Evolutionary conservation across 1,140 invertebrate species (phyloP), one percentile per base, ranked within the genome.

Genomic region (Vanessa atalanta): DNA sequence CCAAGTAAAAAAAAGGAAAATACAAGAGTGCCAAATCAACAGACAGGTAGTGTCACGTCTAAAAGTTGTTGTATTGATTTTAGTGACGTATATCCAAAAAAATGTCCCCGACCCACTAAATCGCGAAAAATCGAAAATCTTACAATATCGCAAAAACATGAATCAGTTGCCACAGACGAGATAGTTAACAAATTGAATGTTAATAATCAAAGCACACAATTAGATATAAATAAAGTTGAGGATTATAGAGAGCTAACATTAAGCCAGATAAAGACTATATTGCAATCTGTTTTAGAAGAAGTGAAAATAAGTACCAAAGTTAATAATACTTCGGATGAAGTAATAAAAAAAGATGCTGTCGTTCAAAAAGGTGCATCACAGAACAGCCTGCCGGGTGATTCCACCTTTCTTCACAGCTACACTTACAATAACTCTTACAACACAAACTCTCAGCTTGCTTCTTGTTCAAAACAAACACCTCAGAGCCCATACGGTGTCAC

Each of bases 231-330:
- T 9, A 50, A 67, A 1, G 12, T 65, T 51, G 73, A 81, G 7
- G 77, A 83, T 16, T 81, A 76, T 47, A 90, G 84, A 77, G 85
- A 88, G 75, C 72, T 70, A 16, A 86, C 86, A 14, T 75, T 92
- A 53, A 87, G 86, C 67, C 85, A 92, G 81, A 92, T 92, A 64
- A 92, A 92, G 76, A 80, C 31, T 68, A 89, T 91, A 31, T 65
- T 92, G 51, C 85, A 90, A 77, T 82, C 87, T 0, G 89, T 92
- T 13, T 74, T 92, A 60, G 74, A 77, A 16, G 88, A 91, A 82
- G 84, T 92, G 0, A 91, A 90, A 81, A 87, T 84, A 8, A 87
- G 80, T 63, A 66, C 69, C 13, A 74, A 78, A 63, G 2, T 81
- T 55, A 71, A 70, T 9, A 37, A 70, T 9, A 37, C 51, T 20